phyloP scores from a whole-genome alignment of 2,797 vertebrate genomes.

The Enteromius thamalakanensis region DNA sequence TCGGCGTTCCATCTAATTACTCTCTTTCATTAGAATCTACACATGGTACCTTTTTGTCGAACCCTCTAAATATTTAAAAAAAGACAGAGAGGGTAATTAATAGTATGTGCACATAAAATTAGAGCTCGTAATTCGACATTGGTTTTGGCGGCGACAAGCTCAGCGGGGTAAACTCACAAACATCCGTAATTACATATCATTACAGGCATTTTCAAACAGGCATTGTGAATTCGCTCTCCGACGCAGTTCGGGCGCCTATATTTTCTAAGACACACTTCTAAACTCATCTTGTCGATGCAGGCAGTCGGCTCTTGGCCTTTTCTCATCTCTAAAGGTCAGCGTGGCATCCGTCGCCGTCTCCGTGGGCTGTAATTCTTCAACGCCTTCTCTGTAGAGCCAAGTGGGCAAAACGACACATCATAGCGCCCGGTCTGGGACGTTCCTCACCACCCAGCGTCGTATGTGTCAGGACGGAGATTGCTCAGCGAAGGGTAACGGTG shows the following conservation, averaged over 20 bases:
- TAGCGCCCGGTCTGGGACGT: background rate
- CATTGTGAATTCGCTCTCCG: background rate
- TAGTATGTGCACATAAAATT: constrained; percentile 35
- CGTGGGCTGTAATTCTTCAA: constrained; percentile 19
- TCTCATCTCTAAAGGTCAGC: constrained; percentile 56
- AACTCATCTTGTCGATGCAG: constrained; percentile 8
- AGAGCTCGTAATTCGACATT: constrained; percentile 12
- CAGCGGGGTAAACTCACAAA: constrained; percentile 26
- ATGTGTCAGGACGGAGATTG: constrained; percentile 9
- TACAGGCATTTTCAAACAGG: constrained; percentile 22
- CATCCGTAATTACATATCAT: constrained; percentile 42
- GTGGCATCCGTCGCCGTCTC: background rate
- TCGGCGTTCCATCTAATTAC: constrained; percentile 26
- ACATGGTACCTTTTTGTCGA: constrained; percentile 24
- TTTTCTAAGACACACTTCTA: constrained; percentile 16
- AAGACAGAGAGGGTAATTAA: constrained; percentile 32
- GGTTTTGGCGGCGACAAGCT: background rate
- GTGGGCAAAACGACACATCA: background rate
- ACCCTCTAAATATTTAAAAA: constrained; percentile 37
- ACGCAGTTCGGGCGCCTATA: background rate
- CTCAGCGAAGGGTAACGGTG: constrained; percentile 1
- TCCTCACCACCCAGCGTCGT: background rate
- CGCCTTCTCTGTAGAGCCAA: background rate
- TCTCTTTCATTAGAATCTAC: constrained; percentile 11
- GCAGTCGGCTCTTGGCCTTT: constrained; percentile 28